Evolutionary conservation across 1,140 invertebrate species (phyloP).

Genomic region (Temnothorax curvispinosus): DNA sequence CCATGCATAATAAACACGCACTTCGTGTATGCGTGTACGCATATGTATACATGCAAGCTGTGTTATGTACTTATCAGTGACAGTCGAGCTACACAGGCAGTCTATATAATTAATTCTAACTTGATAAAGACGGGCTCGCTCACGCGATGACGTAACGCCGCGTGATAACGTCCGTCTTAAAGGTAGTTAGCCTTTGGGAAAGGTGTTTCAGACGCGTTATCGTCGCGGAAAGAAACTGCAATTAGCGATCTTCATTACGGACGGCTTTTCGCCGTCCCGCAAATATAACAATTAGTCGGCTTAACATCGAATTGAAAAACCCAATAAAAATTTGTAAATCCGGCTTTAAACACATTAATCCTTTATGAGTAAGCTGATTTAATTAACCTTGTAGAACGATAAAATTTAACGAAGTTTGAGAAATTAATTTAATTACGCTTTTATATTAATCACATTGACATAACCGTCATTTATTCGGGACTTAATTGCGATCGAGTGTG

Average conservation of each 20-base stretch:
- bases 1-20: constrained; percentile 1
- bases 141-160: constrained; percentile 30
- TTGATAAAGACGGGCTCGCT: constrained; percentile 27
- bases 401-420: background rate
- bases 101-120: constrained; percentile 32
- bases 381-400: background rate
- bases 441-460: background rate
- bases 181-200: constrained; percentile 46
- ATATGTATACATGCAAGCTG: background rate
- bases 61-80: constrained; percentile 15
- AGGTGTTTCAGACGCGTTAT: background rate
- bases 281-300: background rate
- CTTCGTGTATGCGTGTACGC: background rate
- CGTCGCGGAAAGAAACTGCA: background rate
- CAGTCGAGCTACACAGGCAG: background rate
- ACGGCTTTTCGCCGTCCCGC: background rate
- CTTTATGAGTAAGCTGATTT: background rate
- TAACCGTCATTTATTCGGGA: background rate
- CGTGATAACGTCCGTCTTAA: constrained; percentile 23
- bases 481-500: background rate
- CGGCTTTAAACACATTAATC: background rate
- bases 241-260: constrained; percentile 5
- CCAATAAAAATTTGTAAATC: background rate
- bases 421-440: background rate
- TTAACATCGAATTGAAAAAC: background rate